Percentiles rank a stretch among this genome's conserved stretches.
Conservation (phyloP, 2,888 invertebrate species). For the Pasiphila rectangulata region DNA sequence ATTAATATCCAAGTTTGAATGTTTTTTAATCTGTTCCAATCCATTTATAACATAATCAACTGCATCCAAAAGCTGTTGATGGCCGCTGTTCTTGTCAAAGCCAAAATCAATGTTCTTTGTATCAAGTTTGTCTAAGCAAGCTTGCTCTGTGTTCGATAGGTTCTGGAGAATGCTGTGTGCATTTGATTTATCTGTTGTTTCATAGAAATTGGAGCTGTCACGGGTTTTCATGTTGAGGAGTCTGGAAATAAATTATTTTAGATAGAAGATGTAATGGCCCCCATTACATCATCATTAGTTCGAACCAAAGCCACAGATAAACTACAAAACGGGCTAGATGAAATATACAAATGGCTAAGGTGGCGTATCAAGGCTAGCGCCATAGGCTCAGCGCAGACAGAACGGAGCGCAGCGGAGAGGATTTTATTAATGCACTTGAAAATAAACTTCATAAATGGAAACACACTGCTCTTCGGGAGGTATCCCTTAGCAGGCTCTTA, state of each 20-base stretch:
- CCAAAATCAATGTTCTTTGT: constrained; percentile 67
- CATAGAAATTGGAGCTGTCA: constrained; percentile 50
- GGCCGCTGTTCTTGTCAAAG: constrained; percentile 56
- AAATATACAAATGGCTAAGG: no score
- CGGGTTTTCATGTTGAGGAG: constrained; percentile 55
- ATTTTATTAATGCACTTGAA: no score
- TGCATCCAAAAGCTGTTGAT: constrained; percentile 62
- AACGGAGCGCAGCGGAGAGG: no score
- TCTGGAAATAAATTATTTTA: constrained; percentile 43
- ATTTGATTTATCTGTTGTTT: constrained; percentile 49
- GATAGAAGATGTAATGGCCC: no score
- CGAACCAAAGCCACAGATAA: no score
- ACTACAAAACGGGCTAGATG: no score
- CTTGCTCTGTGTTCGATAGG: constrained; percentile 47
- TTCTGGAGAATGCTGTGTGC: constrained; percentile 44
- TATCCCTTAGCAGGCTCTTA: no score
- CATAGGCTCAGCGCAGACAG: no score
- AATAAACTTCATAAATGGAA: no score
- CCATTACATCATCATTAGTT: no score
- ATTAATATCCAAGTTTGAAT: constrained; percentile 54
- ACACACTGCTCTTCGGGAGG: no score
- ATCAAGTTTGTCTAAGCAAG: constrained; percentile 54
- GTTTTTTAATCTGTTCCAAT: constrained; percentile 61
- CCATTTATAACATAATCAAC: constrained; percentile 67
- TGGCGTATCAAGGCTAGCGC: no score